Evolutionary conservation across 35 echinoderm and acorn worm species (phyloP).

Genomic region (Apostichopus japonicus): DNA sequence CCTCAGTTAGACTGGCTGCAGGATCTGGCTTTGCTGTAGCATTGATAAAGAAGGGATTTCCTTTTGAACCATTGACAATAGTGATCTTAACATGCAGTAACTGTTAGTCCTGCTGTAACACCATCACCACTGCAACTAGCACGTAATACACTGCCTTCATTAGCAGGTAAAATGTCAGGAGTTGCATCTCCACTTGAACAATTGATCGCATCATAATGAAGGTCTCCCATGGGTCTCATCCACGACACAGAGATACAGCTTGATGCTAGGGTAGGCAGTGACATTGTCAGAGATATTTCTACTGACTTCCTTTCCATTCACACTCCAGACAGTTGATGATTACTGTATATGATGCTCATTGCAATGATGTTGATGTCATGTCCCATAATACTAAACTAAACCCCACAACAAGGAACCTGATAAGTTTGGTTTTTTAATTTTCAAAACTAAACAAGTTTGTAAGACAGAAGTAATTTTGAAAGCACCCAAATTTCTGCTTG

Average conservation of each 20-base stretch:
- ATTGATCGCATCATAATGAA: neutral
- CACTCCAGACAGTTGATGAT: no score
- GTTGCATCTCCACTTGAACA: neutral
- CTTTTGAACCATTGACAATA: neutral
- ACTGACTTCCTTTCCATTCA: no score
- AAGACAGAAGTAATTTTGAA: no score
- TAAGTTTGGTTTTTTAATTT: no score
- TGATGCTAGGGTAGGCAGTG: neutral
- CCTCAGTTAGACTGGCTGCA: neutral
- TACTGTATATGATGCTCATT: no score
- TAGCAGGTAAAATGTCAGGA: neutral
- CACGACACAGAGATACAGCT: neutral
- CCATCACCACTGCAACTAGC: neutral
- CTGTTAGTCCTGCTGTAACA: constrained; percentile 1
- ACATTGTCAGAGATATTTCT: neutral
- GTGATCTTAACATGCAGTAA: neutral
- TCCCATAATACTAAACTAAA: no score
- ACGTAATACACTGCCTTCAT: neutral
- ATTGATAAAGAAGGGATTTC: neutral
- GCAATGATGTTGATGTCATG: no score
- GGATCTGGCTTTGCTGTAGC: neutral
- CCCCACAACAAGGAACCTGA: no score
- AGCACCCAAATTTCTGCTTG: no score
- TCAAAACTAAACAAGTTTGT: no score
- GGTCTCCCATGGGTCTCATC: neutral